Percentiles rank a stretch among this genome's conserved stretches.
Evolutionary conservation across 2,797 vertebrate genomes (phyloP).

Genomic region (Tauraco hartlaubi): DNA sequence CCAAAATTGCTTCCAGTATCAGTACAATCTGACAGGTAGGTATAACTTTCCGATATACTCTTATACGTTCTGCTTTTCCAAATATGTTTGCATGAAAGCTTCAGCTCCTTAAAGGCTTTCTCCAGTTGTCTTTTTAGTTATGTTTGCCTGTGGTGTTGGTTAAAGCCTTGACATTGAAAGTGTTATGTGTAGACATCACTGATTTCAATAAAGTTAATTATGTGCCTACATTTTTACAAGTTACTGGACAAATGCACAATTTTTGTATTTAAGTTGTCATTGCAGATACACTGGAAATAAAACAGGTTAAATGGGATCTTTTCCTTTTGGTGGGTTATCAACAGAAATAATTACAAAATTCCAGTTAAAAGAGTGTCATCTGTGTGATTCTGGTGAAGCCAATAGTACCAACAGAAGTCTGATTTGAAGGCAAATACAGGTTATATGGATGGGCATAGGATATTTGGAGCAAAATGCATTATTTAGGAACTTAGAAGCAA

Average conservation of each 20-base stretch:
- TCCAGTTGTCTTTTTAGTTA: background rate
- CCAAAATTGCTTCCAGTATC: constrained; percentile 92
- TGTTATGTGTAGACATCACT: background rate
- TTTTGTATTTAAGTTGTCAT: background rate
- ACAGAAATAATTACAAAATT: background rate
- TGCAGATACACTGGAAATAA: background rate
- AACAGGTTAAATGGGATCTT: background rate
- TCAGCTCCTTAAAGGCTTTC: background rate
- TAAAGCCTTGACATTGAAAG: background rate
- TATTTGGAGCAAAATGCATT: background rate
- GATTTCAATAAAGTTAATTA: background rate
- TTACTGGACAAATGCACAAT: background rate
- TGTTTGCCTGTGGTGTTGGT: background rate
- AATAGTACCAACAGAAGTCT: background rate
- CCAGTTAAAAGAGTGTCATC: background rate
- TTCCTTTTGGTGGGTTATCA: background rate
- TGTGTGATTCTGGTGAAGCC: background rate
- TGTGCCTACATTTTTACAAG: fast-evolving
- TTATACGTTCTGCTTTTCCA: background rate
- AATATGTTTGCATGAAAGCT: background rate
- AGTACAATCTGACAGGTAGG: constrained; percentile 91
- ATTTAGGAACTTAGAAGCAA: background rate
- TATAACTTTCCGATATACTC: background rate
- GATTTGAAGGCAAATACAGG: background rate
- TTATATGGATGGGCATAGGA: background rate